Percentiles rank a stretch among this genome's conserved stretches.
Evolutionary conservation across 2,888 invertebrate species (phyloP).

Genomic region (Plebejus argus): DNA sequence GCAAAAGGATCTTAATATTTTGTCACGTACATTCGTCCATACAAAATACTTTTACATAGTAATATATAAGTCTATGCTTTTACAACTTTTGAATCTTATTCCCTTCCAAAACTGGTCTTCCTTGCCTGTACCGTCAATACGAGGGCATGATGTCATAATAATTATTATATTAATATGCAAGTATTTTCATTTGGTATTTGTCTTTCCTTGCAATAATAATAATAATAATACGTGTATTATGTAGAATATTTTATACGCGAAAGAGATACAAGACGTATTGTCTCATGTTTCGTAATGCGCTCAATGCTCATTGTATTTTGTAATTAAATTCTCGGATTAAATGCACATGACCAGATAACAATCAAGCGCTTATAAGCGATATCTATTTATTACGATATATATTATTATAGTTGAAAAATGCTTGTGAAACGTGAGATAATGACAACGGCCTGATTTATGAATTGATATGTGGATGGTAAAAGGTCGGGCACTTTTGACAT

Average conservation of each 20-base stretch:
- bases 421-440: not conserved
- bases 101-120: not conserved
- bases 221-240: no score
- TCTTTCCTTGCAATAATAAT: not conserved
- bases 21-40: no score
- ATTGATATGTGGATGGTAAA: no score
- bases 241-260: not conserved
- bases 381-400: not conserved
- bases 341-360: not conserved
- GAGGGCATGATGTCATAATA: not conserved
- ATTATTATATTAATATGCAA: not conserved
- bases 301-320: not conserved
- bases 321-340: not conserved
- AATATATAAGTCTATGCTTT: no score
- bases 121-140: not conserved
- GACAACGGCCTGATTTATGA: not conserved
- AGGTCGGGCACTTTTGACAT: no score
- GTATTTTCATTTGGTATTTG: not conserved
- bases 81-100: no score
- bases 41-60: no score
- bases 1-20: no score
- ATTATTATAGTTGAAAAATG: not conserved
- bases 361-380: not conserved
- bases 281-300: not conserved
- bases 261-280: not conserved